Base-by-base conservation (phyloP, 1,140 invertebrate species). In the Parasteatoda tepidariorum region DNA sequence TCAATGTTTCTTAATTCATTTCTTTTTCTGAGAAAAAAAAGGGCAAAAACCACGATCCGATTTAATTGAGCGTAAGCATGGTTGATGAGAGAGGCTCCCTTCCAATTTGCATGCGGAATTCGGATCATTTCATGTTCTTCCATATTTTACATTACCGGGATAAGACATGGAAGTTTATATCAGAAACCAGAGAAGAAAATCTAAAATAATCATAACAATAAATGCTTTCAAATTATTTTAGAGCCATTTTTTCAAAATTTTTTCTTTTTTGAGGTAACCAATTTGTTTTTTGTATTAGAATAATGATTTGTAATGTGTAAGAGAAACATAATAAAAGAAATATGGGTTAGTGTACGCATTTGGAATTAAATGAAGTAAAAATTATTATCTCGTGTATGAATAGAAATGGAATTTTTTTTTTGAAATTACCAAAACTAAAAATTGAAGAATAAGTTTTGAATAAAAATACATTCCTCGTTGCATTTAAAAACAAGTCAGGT, bases 1-100 rank as follows among this genome's bases (percentile, higher is more conserved):
- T 59, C 57, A 59, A 59, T 59, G 57, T 59, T 59, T 59, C 57
- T 59, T 59, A 59, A 59, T 59, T 59, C 57, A 59, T n/a, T n/a
- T 26, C n/a, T 24, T 22, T 59, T 59, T 22, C 24, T 59, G 3
- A 18, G n/a, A n/a, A 24, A 22, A 7, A 24, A 59, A 26, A 22
- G 57, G n/a, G 57, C 24, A 59, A 59, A 59, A 59, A 59, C 57
- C 57, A 9, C 57, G 57, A 59, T 59, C 57, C 24, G 57, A 59
- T 59, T 59, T 59, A 59, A 59, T 59, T 59, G 57, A 22, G 57
- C 57, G 57, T 59, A 59, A 59, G 57, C 57, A 22, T 9, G 3
- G 13, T 22, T 59, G 57, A 59, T 22, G 57, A 59, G 57, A n/a
- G 57, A 22, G 18, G 57, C 18, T 24, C 2, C 24, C 13, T 22